Evolutionary conservation across 2,113 vertebrate species (phyloP).

Genomic region (Myocastor coypus): DNA sequence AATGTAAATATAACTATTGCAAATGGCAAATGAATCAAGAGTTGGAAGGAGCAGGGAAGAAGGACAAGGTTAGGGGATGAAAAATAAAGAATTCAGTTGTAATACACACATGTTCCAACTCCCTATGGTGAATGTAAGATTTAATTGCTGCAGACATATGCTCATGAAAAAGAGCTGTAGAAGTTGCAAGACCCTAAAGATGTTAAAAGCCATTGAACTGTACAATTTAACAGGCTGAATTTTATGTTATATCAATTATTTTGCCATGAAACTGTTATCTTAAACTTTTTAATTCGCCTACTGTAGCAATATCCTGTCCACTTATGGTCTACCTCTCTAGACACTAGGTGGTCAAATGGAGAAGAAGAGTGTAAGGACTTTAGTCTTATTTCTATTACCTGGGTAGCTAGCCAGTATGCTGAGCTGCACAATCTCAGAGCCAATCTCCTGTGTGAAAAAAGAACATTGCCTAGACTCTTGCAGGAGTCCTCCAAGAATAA

Average conservation of each 20-base stretch:
- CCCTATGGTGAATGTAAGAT: background rate
- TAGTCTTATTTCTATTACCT: background rate
- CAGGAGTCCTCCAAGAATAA: constrained; percentile 27
- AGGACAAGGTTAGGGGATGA: background rate
- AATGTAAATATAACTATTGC: background rate
- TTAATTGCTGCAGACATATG: background rate
- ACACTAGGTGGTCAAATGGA: background rate
- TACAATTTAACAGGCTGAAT: background rate
- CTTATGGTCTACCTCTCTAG: background rate
- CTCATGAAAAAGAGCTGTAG: background rate
- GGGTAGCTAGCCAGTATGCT: constrained; percentile 10
- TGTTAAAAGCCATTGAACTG: background rate
- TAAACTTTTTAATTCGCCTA: constrained; percentile 20
- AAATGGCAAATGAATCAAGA: background rate
- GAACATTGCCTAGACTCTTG: background rate
- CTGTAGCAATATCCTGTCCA: background rate
- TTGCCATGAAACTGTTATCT: constrained; percentile 30
- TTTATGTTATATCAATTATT: background rate
- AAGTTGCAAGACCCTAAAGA: constrained; percentile 25
- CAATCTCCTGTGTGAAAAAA: constrained; percentile 35
- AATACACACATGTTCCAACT: background rate
- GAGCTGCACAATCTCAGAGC: constrained; percentile 1
- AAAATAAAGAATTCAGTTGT: background rate
- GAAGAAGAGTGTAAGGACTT: background rate
- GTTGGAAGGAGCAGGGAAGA: background rate